Percentiles rank a stretch among this genome's conserved stretches.
Evolutionary conservation across 1,140 invertebrate genomes (phyloP).

Genomic region (Berghia stephanieae): DNA sequence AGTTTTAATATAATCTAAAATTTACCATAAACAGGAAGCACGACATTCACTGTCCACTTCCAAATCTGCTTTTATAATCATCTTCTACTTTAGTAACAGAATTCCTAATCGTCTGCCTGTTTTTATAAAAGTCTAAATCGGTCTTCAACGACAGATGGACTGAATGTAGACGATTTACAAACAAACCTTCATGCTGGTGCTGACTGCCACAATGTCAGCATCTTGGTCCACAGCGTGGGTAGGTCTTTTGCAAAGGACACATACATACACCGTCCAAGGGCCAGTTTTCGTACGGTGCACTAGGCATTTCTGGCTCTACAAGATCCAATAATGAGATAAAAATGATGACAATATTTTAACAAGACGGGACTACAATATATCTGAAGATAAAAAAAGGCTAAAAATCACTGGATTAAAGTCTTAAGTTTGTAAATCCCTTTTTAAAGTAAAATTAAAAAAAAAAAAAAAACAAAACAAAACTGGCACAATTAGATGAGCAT

Average conservation of each 20-base stretch:
- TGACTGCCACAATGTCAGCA: constrained; percentile 14
- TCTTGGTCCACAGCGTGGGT: constrained; percentile 17
- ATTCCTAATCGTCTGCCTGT: background rate
- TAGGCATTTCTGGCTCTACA: constrained; percentile 25
- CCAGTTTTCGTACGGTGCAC: constrained; percentile 17
- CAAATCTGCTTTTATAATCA: background rate
- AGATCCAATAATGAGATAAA: background rate
- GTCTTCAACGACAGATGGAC: too few species aligned
- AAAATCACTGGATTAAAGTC: background rate
- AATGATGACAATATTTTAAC: background rate
- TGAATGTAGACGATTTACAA: too few species aligned
- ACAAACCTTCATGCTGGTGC: constrained; percentile 14
- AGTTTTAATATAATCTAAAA: background rate
- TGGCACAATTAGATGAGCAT: too few species aligned
- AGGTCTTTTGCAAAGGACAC: constrained; percentile 17
- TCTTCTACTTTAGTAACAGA: background rate
- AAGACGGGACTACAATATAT: background rate
- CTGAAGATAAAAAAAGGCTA: background rate
- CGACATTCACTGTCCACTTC: background rate
- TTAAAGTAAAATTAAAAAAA: background rate
- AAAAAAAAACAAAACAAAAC: background rate
- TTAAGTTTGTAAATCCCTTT: background rate
- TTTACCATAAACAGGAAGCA: background rate
- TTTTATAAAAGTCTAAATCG: too few species aligned
- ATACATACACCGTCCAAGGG: constrained; percentile 27